Base-by-base conservation (phyloP, 2,888 invertebrate species). In the Drosophila mercatorum region DNA sequence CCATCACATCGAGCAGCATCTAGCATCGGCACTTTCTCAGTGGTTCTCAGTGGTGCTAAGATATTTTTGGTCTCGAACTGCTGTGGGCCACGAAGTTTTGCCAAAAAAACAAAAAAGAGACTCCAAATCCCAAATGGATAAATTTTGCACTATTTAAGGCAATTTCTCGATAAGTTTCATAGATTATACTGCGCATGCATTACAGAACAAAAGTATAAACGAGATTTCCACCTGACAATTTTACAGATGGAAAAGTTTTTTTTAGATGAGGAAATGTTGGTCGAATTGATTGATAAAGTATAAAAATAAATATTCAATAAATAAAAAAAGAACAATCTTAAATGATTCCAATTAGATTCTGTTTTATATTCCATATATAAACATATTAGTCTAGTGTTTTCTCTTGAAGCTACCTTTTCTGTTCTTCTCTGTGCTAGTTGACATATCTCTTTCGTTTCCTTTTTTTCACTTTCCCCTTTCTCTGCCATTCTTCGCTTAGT, bases 41-140 rank as follows among this genome's bases (percentile, higher is more conserved):
- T 46, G 75, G 59, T 46, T 80, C 22, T 22, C 22, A 22, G 22
- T 22, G 22, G 22, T 59, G 26, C 65, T 56, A 65, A 74, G 72
- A 69, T 76, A 80, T 80, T 68, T 74, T 52, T 52, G 34, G 52
- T 64, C 49, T 61, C 63, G 70, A 72, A 75, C 61, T 59, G 82
- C 82, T 62, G 60, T n/a, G 36, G 78, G 88, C 67, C 57, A 58
- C 47, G 26, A 84, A 82, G 70, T 79, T 81, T 70, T 61, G 53
- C 67, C 63, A 10, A 17, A 49, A 34, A 34, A 10, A 17, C 12
- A 34, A 34, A 34, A 10, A 10, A 34, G 5, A 3, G 3, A 75
- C 46, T 46, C 66, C 64, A 71, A 75, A 69, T 58, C 70, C 71
- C 53, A 75, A 75, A 78, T 62, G 65, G 70, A 67, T 69, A 69